Evolutionary conservation across 2,113 vertebrate species (phyloP).

Genomic region (Lonchura striata): DNA sequence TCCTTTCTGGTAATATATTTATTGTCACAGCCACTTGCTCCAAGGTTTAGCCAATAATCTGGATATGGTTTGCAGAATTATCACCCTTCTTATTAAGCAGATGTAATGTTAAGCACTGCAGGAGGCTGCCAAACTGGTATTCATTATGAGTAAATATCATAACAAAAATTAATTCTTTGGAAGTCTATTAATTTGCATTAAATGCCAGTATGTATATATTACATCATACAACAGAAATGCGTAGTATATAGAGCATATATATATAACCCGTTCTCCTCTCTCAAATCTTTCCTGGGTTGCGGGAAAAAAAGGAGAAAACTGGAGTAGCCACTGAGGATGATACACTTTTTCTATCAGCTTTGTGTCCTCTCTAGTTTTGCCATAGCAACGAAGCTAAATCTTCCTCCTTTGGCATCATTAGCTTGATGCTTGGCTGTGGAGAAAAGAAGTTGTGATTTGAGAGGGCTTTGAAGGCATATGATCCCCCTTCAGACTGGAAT

Average conservation of each 20-base stretch:
- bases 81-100: conserved; percentile 19
- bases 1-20: background rate
- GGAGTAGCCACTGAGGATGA: background rate
- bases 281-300: background rate
- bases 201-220: background rate
- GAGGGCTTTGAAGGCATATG: background rate
- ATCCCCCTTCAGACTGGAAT: background rate
- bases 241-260: background rate
- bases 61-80: background rate
- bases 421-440: background rate
- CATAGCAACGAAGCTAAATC: conserved; percentile 34
- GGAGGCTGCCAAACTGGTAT: conserved; percentile 37
- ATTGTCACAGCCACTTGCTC: background rate
- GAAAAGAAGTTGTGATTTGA: background rate
- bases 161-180: conserved; percentile 10
- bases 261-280: background rate
- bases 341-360: background rate
- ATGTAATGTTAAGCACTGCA: conserved; percentile 18
- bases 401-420: conserved; percentile 24
- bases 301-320: background rate
- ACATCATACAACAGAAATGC: background rate
- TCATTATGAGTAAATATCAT: conserved; percentile 3
- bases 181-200: conserved; percentile 39
- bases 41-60: conserved; percentile 11
- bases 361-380: conserved; percentile 16